These are phyloP conservation scores for Aplodontia rufa DNA, from an alignment of 2,113 vertebrate genomes.

Conservation along the genomic window DNA sequence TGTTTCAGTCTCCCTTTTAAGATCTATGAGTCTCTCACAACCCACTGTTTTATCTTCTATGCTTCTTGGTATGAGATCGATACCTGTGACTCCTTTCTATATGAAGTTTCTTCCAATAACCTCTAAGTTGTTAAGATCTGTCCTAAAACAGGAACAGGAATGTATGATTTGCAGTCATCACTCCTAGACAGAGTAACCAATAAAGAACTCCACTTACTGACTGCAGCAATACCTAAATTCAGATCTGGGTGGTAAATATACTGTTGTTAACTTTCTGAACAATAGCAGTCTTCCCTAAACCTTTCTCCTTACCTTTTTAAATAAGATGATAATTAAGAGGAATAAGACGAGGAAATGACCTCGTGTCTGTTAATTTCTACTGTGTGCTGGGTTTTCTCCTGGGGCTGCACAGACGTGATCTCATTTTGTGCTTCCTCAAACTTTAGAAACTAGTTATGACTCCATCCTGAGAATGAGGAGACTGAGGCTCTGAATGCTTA, in stretches of 20 bases:
- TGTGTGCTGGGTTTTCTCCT: neutral
- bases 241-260: neutral
- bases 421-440: neutral
- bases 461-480: neutral
- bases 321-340: neutral
- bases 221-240: neutral
- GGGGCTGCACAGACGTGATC: neutral
- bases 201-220: neutral
- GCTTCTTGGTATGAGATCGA: neutral
- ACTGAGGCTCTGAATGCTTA: neutral
- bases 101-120: neutral
- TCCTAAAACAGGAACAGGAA: neutral
- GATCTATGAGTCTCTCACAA: accelerated
- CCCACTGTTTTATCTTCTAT: neutral
- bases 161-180: neutral
- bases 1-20: neutral
- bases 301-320: neutral
- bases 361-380: neutral
- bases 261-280: neutral
- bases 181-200: neutral
- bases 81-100: neutral
- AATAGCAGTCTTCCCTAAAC: neutral
- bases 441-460: neutral
- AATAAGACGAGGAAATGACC: neutral
- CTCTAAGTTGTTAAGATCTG: neutral